Percentiles rank a stretch among this genome's conserved stretches.
These are phyloP conservation scores for Progne subis DNA, from an alignment of 2,113 vertebrate genomes.

Conservation along the genomic window DNA sequence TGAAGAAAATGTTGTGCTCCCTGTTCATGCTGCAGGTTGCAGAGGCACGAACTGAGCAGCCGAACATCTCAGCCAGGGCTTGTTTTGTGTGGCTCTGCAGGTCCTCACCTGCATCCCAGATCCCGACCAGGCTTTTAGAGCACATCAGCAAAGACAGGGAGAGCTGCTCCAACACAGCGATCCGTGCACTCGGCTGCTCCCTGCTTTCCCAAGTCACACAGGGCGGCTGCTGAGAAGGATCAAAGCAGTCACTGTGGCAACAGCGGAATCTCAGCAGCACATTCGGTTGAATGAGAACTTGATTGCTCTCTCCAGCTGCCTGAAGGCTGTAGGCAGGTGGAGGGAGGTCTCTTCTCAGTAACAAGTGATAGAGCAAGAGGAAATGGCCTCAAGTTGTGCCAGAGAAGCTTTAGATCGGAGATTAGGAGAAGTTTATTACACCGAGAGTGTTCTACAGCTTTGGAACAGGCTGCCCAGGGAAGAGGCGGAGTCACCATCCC, in stretches of 20 bases:
- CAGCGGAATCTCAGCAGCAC: conserved; percentile 7
- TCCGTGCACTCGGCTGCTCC: background rate
- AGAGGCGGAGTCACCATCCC: background rate
- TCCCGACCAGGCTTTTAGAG: background rate
- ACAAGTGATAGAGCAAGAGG: background rate
- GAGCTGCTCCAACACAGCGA: background rate
- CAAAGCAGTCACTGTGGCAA: conserved; percentile 59
- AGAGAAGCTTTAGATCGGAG: background rate
- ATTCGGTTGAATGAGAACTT: background rate
- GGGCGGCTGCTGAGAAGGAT: background rate
- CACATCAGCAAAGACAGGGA: background rate
- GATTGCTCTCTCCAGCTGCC: background rate
- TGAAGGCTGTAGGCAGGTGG: background rate
- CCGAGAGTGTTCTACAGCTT: background rate
- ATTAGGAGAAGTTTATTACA: background rate
- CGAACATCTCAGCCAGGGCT: background rate
- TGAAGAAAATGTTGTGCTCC: background rate
- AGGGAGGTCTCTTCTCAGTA: background rate
- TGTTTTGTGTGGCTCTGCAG: background rate
- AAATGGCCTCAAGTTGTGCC: background rate
- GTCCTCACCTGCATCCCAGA: background rate
- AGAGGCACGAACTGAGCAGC: background rate
- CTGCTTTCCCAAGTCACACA: background rate
- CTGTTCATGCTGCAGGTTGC: background rate
- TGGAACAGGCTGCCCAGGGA: background rate